These are phyloP conservation scores for Halcyon smyrnensis DNA, from an alignment of 2,797 vertebrate genomes.

Conservation along the genomic window DNA sequence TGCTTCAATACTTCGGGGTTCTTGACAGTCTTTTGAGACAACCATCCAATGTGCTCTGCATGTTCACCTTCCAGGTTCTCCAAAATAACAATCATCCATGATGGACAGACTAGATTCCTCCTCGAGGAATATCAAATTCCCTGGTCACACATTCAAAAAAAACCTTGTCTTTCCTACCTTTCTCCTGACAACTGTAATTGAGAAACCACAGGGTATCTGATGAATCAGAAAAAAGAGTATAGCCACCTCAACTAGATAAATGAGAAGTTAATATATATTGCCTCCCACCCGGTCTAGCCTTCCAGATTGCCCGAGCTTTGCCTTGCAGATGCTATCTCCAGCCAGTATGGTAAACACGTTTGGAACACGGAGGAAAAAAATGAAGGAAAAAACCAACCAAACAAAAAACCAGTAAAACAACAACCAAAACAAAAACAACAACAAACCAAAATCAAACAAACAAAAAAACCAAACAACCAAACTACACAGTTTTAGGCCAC, in stretches of 20 bases:
- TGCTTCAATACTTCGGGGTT: background rate
- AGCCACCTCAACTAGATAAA: background rate
- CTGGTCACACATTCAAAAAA: background rate
- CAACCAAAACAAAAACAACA: no score
- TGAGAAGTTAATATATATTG: background rate
- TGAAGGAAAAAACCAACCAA: background rate
- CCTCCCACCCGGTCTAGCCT: background rate
- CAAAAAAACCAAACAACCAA: background rate
- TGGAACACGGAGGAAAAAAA: background rate
- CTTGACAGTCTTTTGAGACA: background rate
- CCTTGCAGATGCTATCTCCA: background rate
- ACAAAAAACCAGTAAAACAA: background rate
- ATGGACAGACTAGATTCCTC: background rate
- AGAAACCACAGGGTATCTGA: conserved; percentile 23
- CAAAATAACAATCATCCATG: background rate
- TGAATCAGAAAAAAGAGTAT: background rate
- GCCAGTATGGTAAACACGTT: background rate
- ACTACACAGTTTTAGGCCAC: background rate
- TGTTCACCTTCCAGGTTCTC: background rate
- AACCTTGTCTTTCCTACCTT: background rate
- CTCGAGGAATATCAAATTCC: background rate
- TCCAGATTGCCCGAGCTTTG: background rate
- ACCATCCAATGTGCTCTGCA: background rate
- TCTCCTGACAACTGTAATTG: conserved; percentile 5
- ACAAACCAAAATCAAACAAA: background rate